Evolutionary conservation across 2,797 vertebrate species (phyloP).

Genomic region (Melopsittacus undulatus): DNA sequence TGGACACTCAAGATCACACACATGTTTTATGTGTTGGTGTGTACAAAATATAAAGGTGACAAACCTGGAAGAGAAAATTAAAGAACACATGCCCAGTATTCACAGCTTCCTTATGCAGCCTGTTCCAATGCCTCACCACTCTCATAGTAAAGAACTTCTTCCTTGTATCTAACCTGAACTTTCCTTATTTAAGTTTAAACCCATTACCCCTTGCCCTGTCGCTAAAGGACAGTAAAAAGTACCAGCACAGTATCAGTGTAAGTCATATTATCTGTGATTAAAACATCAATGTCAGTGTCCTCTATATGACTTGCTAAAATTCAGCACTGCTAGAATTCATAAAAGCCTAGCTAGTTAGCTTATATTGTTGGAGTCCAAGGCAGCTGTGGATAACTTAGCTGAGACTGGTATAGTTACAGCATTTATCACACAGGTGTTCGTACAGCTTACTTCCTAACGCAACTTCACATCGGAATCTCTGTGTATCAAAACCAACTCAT

Average conservation of each 20-base stretch:
- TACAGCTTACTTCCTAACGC: background rate
- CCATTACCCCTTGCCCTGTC: background rate
- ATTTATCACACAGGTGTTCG: background rate
- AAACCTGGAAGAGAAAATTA: background rate
- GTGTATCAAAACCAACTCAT: background rate
- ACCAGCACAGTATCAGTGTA: background rate
- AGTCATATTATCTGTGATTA: background rate
- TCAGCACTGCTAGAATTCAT: background rate
- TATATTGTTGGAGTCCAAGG: background rate
- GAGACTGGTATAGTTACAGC: background rate
- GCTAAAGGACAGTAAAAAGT: background rate
- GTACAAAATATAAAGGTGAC: background rate
- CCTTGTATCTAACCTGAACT: background rate
- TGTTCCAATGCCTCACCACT: background rate
- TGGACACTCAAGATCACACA: background rate
- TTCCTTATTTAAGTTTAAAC: background rate
- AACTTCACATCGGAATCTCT: background rate
- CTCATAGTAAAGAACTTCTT: background rate
- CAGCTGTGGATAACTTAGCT: background rate
- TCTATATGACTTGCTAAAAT: background rate
- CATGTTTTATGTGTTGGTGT: background rate
- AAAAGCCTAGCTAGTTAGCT: background rate
- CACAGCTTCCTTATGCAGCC: background rate
- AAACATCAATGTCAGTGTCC: background rate
- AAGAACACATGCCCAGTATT: background rate